These are phyloP conservation scores for Erpobdella octoculata DNA, from an alignment of 2,888 invertebrate genomes.

Conservation along the genomic window DNA sequence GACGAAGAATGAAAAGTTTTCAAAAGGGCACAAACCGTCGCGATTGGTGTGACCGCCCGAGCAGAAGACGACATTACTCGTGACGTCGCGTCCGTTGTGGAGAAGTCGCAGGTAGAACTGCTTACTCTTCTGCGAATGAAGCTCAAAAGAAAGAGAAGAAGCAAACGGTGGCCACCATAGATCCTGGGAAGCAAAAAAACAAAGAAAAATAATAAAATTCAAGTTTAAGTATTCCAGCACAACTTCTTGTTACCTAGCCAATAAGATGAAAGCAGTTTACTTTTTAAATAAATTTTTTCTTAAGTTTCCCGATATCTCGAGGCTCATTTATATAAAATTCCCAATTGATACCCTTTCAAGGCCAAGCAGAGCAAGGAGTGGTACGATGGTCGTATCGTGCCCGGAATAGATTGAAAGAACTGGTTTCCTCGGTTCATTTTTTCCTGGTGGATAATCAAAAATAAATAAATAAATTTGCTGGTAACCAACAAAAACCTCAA, in stretches of 20 bases:
- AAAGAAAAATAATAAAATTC: neutral
- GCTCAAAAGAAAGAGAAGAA: neutral
- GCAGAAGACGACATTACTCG: neutral
- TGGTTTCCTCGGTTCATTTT: neutral
- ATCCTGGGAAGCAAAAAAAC: neutral
- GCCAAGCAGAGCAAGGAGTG: neutral
- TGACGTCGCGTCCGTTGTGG: neutral
- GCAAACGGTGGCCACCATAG: conserved; percentile 9
- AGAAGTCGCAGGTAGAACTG: conserved; percentile 13
- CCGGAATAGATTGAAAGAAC: neutral
- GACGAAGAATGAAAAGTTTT: conserved; percentile 12
- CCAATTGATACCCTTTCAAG: neutral
- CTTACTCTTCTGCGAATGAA: neutral
- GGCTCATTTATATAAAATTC: too few species aligned
- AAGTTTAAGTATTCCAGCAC: neutral
- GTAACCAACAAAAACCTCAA: too few species aligned
- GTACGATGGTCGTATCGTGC: neutral
- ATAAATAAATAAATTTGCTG: too few species aligned
- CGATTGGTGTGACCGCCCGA: neutral
- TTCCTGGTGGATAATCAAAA: too few species aligned
- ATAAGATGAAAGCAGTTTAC: too few species aligned
- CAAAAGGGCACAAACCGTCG: conserved; percentile 6
- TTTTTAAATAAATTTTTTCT: neutral
- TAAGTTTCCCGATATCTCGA: too few species aligned
- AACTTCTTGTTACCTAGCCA: too few species aligned